These are phyloP conservation scores for Diabrotica virgifera DNA, from an alignment of 1,140 invertebrate species.

Conservation along the genomic window DNA sequence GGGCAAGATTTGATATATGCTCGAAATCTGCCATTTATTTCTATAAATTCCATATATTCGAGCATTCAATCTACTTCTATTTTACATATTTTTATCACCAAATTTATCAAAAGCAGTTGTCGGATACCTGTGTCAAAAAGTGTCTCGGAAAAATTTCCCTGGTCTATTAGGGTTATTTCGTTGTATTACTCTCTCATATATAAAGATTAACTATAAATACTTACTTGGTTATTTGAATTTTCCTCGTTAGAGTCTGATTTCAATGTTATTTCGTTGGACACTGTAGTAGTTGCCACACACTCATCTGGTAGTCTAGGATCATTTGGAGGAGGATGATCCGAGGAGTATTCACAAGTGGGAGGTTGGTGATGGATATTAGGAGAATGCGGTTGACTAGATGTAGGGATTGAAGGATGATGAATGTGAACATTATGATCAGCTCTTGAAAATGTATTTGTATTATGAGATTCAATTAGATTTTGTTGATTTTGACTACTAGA, in stretches of 20 bases:
- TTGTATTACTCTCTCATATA: no score
- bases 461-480: constrained; percentile 41
- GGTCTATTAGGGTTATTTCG: no score
- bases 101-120: no score
- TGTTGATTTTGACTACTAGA: constrained; percentile 2
- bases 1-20: no score
- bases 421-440: constrained; percentile 26
- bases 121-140: no score
- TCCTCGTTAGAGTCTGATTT: constrained; percentile 28
- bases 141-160: no score
- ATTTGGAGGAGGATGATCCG: constrained; percentile 1
- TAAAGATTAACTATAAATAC: constrained; percentile 13
- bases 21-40: no score
- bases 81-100: no score
- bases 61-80: no score
- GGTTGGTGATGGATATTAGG: constrained; percentile 7
- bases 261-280: constrained; percentile 37
- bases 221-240: constrained; percentile 26
- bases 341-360: neutral
- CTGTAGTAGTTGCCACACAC: constrained; percentile 36
- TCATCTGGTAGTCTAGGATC: constrained; percentile 28
- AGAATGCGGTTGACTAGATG: constrained; percentile 26
- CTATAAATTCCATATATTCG: no score
- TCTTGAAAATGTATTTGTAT: constrained; percentile 39
- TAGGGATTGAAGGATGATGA: constrained; percentile 15